A percentile compares a stretch with the other conserved stretches of the same genome.
phyloP scores from a whole-genome alignment of 2,113 vertebrate genomes.

The Eulacestoma nigropectus region DNA sequence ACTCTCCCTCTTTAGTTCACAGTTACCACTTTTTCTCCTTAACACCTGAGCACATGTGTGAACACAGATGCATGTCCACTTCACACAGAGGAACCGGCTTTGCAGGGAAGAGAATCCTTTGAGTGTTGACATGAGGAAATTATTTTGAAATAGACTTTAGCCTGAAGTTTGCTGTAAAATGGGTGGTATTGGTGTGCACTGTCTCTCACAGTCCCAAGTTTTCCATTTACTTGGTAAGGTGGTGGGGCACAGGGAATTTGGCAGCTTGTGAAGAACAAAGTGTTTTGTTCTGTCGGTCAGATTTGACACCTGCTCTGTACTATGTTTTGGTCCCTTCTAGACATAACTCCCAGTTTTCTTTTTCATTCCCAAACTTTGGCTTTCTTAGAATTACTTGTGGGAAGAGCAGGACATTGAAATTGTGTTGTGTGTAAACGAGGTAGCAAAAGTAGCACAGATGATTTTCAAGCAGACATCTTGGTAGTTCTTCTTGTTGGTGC shows the following conservation, averaged over 20 bases:
- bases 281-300: rapidly evolving
- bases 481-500: background rate
- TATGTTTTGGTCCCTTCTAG: background rate
- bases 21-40: background rate
- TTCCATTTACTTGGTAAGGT: background rate
- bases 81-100: background rate
- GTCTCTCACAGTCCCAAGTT: background rate
- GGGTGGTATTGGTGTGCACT: background rate
- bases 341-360: background rate
- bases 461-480: background rate
- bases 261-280: background rate
- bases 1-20: background rate
- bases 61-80: no score
- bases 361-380: background rate
- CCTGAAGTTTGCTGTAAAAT: background rate
- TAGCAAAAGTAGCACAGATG: background rate
- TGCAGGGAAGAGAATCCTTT: background rate
- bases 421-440: background rate
- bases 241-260: background rate
- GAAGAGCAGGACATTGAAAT: background rate
- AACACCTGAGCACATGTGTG: rapidly evolving
- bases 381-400: background rate
- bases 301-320: background rate
- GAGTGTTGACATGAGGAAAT: background rate
- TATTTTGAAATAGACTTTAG: background rate